Evolutionary conservation across 64 coral and sea anemone genomes (phyloP), one percentile per base, ranked within the genome.

Genomic region (Dendronephthya gigantea): DNA sequence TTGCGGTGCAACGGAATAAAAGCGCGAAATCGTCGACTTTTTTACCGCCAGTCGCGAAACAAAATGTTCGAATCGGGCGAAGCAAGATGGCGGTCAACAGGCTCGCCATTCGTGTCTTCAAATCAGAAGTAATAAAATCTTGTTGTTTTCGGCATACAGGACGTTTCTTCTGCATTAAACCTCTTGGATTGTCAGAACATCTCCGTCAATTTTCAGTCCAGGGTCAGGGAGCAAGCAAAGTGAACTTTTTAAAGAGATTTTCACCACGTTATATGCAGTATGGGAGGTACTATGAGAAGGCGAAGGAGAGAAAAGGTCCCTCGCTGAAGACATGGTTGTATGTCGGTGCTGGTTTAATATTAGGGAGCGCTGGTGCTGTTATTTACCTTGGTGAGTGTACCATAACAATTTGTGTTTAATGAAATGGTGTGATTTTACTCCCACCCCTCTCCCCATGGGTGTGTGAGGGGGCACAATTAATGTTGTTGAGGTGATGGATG

Each of bases 241-340:
- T 27, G 19, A 62, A 62, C 6, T 62, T 19, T 27, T 22, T 62
- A 5, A 13, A 79, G 15, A 79, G 56, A 36, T 40, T 83, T 82
- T 68, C 76, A 0, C 90, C 82, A 34, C 16, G 87, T 22, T 89
- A 84, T 87, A 93, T 65, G 82, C 90, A 66, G 16, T 84, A 72
- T 23, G 89, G 92, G 11, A 88, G 84, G 65, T 93, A 93, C 49
- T 98, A 98, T 68, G 95, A 93, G 3, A 98, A 98, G 65, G 92
- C 95, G 0, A 98, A 98, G 40, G 76, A 93, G 22, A 98, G 91
- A 25, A 98, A 93, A 25, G 95, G 95, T 35, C 95, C 95, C 14
- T 90, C 87, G 14, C 29, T 84, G 1, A 90, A 50, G 19, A 87
- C 91, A 43, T 98, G 92, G 92, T 13, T 92, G 0, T 82, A 76